These are phyloP conservation scores for Malurus elegans DNA, from an alignment of 2,113 vertebrate genomes.

Conservation along the genomic window DNA sequence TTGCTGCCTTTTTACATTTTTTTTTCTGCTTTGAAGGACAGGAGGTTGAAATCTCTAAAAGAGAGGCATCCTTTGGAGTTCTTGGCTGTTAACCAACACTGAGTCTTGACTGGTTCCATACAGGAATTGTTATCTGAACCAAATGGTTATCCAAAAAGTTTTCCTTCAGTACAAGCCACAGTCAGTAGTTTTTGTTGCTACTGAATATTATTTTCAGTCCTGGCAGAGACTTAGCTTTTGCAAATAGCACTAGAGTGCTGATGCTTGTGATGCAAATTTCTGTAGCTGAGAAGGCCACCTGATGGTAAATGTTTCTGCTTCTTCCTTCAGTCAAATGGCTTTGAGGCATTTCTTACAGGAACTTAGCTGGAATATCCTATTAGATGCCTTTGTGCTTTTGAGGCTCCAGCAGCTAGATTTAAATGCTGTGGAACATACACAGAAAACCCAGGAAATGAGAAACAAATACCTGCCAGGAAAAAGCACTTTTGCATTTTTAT, in stretches of 20 bases:
- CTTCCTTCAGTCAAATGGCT: background rate
- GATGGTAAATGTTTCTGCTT: constrained; percentile 34
- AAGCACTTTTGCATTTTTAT: background rate
- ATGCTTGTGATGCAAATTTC: background rate
- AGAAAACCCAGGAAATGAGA: background rate
- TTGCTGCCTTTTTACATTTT: background rate
- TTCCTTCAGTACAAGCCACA: background rate
- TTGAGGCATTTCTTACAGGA: background rate
- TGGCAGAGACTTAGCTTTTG: background rate
- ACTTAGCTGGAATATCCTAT: background rate
- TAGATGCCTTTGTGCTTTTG: constrained; percentile 1
- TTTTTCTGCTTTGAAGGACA: background rate
- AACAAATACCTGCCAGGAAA: background rate
- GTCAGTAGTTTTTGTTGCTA: background rate
- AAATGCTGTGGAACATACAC: background rate
- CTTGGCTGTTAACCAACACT: background rate
- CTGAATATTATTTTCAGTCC: background rate
- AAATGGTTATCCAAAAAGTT: background rate
- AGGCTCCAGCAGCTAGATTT: background rate
- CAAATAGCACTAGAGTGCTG: background rate
- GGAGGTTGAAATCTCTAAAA: background rate
- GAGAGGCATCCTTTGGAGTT: background rate
- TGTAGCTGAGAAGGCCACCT: constrained; percentile 6
- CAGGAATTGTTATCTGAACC: background rate
- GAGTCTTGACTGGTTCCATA: background rate